Evolutionary conservation across 2,888 invertebrate species (phyloP).

Genomic region (Pachydiplax longipennis): DNA sequence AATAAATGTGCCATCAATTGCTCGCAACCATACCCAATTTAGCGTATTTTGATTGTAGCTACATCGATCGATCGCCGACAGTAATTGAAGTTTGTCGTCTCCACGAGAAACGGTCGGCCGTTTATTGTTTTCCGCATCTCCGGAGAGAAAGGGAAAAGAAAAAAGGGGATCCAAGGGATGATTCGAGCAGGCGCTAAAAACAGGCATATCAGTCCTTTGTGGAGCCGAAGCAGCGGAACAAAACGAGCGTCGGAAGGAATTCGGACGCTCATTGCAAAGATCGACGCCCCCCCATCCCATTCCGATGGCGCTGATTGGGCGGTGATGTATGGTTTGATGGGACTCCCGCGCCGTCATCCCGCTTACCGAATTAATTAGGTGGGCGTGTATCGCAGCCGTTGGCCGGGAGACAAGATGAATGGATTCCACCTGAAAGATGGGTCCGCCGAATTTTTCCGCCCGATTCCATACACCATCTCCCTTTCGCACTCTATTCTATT

Average conservation of each 20-base stretch:
- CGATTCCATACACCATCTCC: background rate
- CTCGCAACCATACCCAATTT: too few relatives aligned
- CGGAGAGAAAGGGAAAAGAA: background rate
- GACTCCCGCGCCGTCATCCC: background rate
- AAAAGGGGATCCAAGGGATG: background rate
- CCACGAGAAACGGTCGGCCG: background rate
- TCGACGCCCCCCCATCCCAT: background rate
- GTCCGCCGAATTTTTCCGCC: background rate
- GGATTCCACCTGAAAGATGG: background rate
- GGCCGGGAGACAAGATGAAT: background rate
- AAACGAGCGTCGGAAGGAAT: background rate
- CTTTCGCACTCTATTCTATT: background rate
- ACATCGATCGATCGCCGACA: too few relatives aligned
- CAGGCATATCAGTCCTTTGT: background rate
- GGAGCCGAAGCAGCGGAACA: background rate
- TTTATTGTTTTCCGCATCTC: background rate
- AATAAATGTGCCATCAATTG: too few relatives aligned
- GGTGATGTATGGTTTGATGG: conserved; percentile 27
- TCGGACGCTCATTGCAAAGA: background rate
- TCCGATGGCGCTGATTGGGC: conserved; percentile 7
- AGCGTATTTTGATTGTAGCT: too few relatives aligned
- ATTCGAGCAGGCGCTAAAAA: background rate
- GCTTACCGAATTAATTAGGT: conserved; percentile 28
- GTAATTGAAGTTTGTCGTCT: background rate
- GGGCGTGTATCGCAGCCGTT: conserved; percentile 32